These are phyloP conservation scores for Taxidea taxus DNA, from an alignment of 2,113 vertebrate genomes.

Conservation along the genomic window DNA sequence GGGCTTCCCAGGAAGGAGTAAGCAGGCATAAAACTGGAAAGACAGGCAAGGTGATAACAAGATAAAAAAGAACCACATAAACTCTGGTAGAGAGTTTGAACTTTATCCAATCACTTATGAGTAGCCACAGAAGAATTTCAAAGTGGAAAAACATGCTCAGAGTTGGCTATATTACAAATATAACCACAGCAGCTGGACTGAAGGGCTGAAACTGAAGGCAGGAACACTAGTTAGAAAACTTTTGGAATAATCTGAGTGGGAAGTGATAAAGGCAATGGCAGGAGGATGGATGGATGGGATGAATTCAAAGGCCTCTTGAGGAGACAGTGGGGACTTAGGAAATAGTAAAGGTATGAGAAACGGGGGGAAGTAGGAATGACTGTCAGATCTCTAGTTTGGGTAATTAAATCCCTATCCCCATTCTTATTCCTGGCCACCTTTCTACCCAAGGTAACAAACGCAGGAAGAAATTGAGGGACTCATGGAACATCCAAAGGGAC, in stretches of 20 bases:
- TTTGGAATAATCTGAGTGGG: background rate
- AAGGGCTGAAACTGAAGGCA: background rate
- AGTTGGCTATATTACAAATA: background rate
- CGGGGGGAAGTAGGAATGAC: background rate
- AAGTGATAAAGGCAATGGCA: background rate
- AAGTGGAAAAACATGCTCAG: background rate
- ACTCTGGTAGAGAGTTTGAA: background rate
- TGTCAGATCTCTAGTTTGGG: background rate
- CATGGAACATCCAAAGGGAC: background rate
- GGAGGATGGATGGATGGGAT: background rate
- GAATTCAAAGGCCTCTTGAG: background rate
- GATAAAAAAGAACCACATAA: slow-evolving; percentile 1
- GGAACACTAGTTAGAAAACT: background rate
- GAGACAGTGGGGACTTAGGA: background rate
- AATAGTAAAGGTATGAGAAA: background rate
- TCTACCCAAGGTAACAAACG: background rate
- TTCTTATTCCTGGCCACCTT: background rate
- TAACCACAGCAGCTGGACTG: background rate
- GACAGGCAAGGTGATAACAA: slow-evolving; percentile 36
- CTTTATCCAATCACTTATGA: background rate
- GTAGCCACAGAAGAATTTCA: background rate
- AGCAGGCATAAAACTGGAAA: slow-evolving; percentile 59
- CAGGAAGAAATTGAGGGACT: background rate
- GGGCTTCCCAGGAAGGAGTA: slow-evolving; percentile 36
- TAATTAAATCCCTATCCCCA: background rate